A percentile compares a stretch with the other conserved stretches of the same genome.
These are phyloP conservation scores for Formica aserva DNA, from an alignment of 2,888 invertebrate species.

Conservation along the genomic window DNA sequence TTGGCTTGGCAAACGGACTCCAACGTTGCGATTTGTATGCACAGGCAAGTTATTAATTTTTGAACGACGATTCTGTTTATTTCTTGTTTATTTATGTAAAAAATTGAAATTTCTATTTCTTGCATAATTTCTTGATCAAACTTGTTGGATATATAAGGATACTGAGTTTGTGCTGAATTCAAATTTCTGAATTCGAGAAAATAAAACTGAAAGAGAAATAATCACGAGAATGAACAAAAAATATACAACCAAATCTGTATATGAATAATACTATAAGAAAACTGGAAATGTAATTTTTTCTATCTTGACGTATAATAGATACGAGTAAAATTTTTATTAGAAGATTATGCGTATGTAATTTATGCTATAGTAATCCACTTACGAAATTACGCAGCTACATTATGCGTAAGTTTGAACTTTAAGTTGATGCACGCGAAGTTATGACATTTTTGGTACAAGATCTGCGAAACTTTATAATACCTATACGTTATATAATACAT, in stretches of 20 bases:
- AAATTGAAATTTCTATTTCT: neutral
- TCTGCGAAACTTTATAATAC: conserved; percentile 27
- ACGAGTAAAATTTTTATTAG: conserved; percentile 48
- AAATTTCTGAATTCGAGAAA: neutral
- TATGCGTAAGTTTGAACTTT: conserved; percentile 46
- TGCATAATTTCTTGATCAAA: neutral
- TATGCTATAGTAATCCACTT: conserved; percentile 47
- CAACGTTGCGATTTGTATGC: conserved; percentile 18
- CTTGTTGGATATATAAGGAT: neutral
- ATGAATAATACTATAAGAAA: conserved; percentile 1
- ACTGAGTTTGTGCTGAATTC: neutral
- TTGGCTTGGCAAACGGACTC: neutral
- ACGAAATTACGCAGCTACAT: conserved; percentile 60
- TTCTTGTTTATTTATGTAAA: neutral
- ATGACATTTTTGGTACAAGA: conserved; percentile 29
- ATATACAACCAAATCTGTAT: neutral
- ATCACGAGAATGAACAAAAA: neutral
- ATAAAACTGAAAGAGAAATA: neutral
- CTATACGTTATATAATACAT: neutral
- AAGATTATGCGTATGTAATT: conserved; percentile 45
- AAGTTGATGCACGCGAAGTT: conserved; percentile 17
- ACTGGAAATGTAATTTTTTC: conserved; percentile 1
- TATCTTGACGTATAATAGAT: neutral
- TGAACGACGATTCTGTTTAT: conserved; percentile 7
- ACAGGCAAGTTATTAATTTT: conserved; percentile 21